Conservation (phyloP, 2,797 vertebrate genomes). For the Perdix hodgsoniae region DNA sequence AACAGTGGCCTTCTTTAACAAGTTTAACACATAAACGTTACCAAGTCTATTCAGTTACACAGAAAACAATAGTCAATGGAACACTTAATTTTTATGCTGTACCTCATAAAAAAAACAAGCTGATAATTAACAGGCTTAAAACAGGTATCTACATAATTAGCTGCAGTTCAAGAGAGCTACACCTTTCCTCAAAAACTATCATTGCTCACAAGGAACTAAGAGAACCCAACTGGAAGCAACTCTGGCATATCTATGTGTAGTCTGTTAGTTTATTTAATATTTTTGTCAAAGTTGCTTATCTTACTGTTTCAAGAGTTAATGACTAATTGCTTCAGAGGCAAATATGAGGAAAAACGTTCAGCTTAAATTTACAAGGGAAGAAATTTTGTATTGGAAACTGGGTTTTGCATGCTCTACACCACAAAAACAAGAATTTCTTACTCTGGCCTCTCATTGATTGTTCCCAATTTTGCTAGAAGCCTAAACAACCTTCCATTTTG, state of each 20-base stretch:
- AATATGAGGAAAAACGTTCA: not conserved
- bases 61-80: not conserved
- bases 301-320: not conserved
- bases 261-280: not conserved
- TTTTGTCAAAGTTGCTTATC: not conserved
- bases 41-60: not conserved
- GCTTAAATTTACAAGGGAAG: not conserved
- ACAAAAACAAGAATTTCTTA: slow-evolving; percentile 82
- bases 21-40: not conserved
- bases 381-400: not conserved
- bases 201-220: not conserved
- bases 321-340: not conserved
- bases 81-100: not conserved
- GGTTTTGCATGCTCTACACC: not conserved
- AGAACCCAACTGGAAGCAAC: not conserved
- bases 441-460: slow-evolving; percentile 99
- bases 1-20: not conserved
- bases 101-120: not conserved
- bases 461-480: slow-evolving; percentile 97
- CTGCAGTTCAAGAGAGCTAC: not conserved
- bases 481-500: slow-evolving; percentile 98
- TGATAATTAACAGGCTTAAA: not conserved
- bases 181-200: not conserved
- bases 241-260: not conserved
- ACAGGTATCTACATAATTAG: not conserved